Percentiles rank a stretch among this genome's conserved stretches.
Evolutionary conservation across 2,797 vertebrate genomes (phyloP).

Genomic region (Myotis daubentonii): DNA sequence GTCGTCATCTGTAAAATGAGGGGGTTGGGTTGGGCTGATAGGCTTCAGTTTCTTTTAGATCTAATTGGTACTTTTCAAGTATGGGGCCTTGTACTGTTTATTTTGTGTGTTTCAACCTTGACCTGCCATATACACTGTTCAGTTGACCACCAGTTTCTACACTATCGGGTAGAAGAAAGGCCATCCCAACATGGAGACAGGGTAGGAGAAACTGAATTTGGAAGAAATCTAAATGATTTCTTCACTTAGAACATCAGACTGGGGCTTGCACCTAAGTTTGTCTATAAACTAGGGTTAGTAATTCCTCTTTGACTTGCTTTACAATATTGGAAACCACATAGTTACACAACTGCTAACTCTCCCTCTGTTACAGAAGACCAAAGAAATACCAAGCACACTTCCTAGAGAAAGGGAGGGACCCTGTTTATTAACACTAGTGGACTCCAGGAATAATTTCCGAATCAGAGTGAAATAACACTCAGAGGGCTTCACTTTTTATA

Average conservation of each 20-base stretch:
- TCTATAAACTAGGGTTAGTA: neutral
- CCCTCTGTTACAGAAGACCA: no score
- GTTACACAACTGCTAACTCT: neutral
- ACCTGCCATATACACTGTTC: neutral
- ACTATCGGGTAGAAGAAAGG: neutral
- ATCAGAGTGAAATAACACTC: no score
- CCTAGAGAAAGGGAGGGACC: no score
- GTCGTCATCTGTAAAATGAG: neutral
- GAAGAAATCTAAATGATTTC: neutral
- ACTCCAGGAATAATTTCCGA: no score
- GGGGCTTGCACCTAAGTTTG: neutral
- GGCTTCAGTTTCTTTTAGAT: neutral
- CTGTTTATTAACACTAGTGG: no score
- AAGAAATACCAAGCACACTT: no score
- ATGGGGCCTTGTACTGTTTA: neutral
- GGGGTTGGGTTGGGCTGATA: neutral
- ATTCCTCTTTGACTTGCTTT: conserved; percentile 6
- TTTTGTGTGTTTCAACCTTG: fast-evolving
- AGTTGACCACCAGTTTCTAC: neutral
- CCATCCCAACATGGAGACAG: neutral
- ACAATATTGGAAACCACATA: neutral
- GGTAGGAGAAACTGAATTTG: neutral
- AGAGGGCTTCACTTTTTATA: no score
- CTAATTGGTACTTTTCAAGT: neutral
- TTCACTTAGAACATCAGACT: neutral